Conservation (phyloP, 2,797 vertebrate genomes). For the Bradypodion ventrale region DNA sequence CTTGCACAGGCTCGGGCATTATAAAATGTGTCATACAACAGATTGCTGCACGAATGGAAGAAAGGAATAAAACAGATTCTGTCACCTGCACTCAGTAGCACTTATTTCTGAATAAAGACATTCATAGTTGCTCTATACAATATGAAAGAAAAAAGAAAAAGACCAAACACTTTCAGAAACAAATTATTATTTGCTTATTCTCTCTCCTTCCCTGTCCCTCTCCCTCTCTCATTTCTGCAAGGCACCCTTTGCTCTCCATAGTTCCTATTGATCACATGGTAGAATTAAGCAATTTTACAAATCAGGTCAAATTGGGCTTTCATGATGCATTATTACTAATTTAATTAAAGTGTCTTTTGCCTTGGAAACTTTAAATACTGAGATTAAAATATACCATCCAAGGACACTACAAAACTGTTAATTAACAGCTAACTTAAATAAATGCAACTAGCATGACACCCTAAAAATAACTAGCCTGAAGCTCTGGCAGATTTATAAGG, state of each 20-base stretch:
- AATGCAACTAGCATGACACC: background rate
- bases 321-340: conserved; percentile 20
- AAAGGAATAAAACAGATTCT: too few relatives aligned
- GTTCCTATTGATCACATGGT: conserved; percentile 11
- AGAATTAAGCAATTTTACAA: conserved; percentile 23
- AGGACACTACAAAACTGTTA: background rate
- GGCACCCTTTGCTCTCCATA: conserved; percentile 30
- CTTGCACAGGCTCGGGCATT: too few relatives aligned
- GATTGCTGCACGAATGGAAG: too few relatives aligned
- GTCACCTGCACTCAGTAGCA: background rate
- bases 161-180: rapidly evolving
- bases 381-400: conserved; percentile 21
- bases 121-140: background rate
- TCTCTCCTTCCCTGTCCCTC: background rate
- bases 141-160: conserved; percentile 7
- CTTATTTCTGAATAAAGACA: background rate
- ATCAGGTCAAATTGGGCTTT: conserved; percentile 28
- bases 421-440: conserved; percentile 11
- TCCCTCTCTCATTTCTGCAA: background rate
- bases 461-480: background rate
- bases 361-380: background rate
- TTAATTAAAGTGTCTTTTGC: conserved; percentile 32
- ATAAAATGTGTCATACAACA: too few relatives aligned
- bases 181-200: background rate
- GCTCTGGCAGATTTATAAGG: background rate